Evolutionary conservation across 2,797 vertebrate species (phyloP).

Genomic region (Danio kyathit): DNA sequence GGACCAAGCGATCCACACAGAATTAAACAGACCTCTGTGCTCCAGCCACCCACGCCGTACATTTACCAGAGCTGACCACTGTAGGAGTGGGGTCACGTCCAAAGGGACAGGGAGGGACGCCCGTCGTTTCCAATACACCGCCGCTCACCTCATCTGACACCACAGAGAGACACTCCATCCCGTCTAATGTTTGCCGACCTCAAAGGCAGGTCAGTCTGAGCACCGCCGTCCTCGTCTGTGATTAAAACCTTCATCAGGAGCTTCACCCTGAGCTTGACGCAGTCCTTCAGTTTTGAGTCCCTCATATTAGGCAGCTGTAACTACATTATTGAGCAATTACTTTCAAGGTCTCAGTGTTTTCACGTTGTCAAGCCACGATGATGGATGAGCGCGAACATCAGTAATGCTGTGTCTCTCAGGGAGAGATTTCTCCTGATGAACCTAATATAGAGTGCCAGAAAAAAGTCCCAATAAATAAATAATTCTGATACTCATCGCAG

Average conservation of each 20-base stretch:
- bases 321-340: conserved; percentile 69
- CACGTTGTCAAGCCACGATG: conserved; percentile 65
- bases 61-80: conserved; percentile 66
- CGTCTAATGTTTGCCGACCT: conserved; percentile 12
- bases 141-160: background rate
- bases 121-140: conserved; percentile 61
- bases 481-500: background rate
- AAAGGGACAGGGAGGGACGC: conserved; percentile 62
- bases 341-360: conserved; percentile 68
- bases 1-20: conserved; percentile 43
- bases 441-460: conserved; percentile 39
- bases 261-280: conserved; percentile 1
- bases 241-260: conserved; percentile 41
- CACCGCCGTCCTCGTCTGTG: background rate
- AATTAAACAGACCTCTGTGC: conserved; percentile 61
- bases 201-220: conserved; percentile 29
- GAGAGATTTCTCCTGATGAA: conserved; percentile 49
- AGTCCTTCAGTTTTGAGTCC: conserved; percentile 55
- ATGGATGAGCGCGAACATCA: conserved; percentile 67
- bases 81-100: conserved; percentile 66
- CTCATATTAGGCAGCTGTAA: conserved; percentile 69
- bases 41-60: conserved; percentile 50
- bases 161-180: conserved; percentile 36
- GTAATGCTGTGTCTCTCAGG: conserved; percentile 55
- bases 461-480: conserved; percentile 37